Percentiles rank a stretch among this genome's conserved stretches.
These are phyloP conservation scores for Siderastrea siderea DNA, from an alignment of 92 coral and sea anemone genomes.

Conservation along the genomic window DNA sequence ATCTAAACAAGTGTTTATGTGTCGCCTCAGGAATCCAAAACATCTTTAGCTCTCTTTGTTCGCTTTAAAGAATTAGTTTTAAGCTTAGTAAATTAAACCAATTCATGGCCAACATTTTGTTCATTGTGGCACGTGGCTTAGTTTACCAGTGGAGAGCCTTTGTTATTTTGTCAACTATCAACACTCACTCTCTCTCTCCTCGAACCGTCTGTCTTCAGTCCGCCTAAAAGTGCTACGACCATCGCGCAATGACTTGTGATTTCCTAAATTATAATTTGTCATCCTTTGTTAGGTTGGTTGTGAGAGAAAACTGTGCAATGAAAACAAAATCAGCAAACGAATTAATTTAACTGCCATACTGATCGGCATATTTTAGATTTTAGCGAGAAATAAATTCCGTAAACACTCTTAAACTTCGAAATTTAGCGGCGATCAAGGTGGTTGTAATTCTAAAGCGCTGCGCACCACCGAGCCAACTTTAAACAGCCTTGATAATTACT, in stretches of 20 bases:
- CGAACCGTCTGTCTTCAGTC: not conserved
- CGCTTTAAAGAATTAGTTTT: slow-evolving; percentile 24
- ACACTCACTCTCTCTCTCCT: slow-evolving; percentile 13
- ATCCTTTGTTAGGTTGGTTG: slow-evolving; percentile 38
- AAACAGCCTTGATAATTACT: slow-evolving; percentile 51
- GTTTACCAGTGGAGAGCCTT: slow-evolving; percentile 13
- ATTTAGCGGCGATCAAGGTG: slow-evolving; percentile 25
- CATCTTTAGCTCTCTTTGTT: slow-evolving; percentile 31
- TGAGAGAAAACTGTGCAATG: slow-evolving; percentile 22
- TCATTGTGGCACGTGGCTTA: slow-evolving; percentile 43
- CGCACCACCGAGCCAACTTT: slow-evolving; percentile 31
- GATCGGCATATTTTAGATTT: slow-evolving; percentile 40
- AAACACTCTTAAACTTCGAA: slow-evolving; percentile 44
- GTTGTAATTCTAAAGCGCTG: slow-evolving; percentile 13
- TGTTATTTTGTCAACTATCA: slow-evolving; percentile 16
- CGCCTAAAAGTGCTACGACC: not conserved
- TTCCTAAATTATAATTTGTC: slow-evolving; percentile 11
- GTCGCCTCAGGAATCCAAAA: slow-evolving; percentile 31
- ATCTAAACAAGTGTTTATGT: slow-evolving; percentile 30
- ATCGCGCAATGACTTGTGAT: slow-evolving; percentile 17
- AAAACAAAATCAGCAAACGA: slow-evolving; percentile 43
- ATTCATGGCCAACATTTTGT: slow-evolving; percentile 4
- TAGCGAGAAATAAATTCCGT: slow-evolving; percentile 46
- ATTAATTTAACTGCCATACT: slow-evolving; percentile 25
- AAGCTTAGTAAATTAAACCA: slow-evolving; percentile 39